phyloP scores from a whole-genome alignment of 2,888 invertebrate species.

The Drosophila lacicola region DNA sequence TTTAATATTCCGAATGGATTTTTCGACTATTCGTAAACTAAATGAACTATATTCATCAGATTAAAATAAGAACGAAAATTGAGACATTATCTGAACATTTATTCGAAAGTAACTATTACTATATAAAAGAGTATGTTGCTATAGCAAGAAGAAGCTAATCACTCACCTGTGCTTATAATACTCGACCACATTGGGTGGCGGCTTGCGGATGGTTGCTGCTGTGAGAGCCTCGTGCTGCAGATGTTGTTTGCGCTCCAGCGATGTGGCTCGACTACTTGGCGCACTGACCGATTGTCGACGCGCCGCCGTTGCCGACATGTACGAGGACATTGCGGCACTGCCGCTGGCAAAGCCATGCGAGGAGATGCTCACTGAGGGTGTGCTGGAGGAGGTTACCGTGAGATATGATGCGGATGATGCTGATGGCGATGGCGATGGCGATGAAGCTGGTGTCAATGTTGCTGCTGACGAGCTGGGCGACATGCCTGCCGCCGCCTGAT shows the following conservation, averaged over 20 bases:
- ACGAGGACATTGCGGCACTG: constrained; percentile 68
- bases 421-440: constrained; percentile 23
- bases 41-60: too few species aligned
- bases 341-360: constrained; percentile 70
- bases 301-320: constrained; percentile 66
- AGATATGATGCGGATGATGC: constrained; percentile 44
- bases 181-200: constrained; percentile 75
- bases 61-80: not conserved
- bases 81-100: not conserved
- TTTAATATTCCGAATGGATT: too few species aligned
- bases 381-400: constrained; percentile 48
- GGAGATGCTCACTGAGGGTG: constrained; percentile 63
- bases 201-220: constrained; percentile 71
- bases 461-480: constrained; percentile 42
- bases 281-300: constrained; percentile 79
- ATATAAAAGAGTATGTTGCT: too few species aligned
- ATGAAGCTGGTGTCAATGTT: constrained; percentile 28
- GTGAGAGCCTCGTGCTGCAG: constrained; percentile 47
- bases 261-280: constrained; percentile 82
- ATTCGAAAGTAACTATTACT: too few species aligned
- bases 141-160: not conserved
- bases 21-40: too few species aligned
- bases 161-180: constrained; percentile 70
- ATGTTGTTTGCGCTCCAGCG: constrained; percentile 80
- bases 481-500: constrained; percentile 47